Evolutionary conservation across 2,888 invertebrate species (phyloP).

Genomic region (Drosophila anomelani): DNA sequence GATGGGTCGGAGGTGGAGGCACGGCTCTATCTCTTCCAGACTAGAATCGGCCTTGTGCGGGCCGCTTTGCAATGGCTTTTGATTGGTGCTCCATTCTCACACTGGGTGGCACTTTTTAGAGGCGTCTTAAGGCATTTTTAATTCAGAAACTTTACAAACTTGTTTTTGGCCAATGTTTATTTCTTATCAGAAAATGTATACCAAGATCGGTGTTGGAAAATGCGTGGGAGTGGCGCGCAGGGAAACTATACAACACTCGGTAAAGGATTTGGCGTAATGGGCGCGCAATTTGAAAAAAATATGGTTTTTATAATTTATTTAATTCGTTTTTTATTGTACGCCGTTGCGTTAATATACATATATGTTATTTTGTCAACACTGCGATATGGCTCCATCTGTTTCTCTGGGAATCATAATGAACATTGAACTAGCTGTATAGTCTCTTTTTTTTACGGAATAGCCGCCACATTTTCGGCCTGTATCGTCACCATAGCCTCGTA

Average conservation of each 20-base stretch:
- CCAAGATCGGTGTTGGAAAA: constrained; percentile 30
- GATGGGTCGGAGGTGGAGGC: neutral
- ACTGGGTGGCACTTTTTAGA: constrained; percentile 39
- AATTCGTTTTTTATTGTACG: constrained; percentile 39
- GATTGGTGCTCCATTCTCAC: constrained; percentile 61
- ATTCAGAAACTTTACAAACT: constrained; percentile 52
- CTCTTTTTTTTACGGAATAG: constrained; percentile 31
- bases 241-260: constrained; percentile 7
- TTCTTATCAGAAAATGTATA: constrained; percentile 76
- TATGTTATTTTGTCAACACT: constrained; percentile 27
- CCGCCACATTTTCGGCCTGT: constrained; percentile 57
- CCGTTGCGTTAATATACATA: constrained; percentile 34
- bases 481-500: constrained; percentile 80
- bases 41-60: constrained; percentile 28
- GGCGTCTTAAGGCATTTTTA: constrained; percentile 63
- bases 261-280: neutral
- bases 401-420: constrained; percentile 4
- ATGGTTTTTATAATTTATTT: neutral
- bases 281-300: neutral
- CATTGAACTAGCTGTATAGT: constrained; percentile 39
- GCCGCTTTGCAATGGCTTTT: constrained; percentile 47
- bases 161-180: constrained; percentile 31
- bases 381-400: constrained; percentile 29
- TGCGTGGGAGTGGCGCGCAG: neutral
- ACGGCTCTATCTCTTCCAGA: constrained; percentile 1